Percentiles rank a stretch among this genome's conserved stretches.
Conservation (phyloP, 2,113 vertebrate genomes). For the Nibea coibor region DNA sequence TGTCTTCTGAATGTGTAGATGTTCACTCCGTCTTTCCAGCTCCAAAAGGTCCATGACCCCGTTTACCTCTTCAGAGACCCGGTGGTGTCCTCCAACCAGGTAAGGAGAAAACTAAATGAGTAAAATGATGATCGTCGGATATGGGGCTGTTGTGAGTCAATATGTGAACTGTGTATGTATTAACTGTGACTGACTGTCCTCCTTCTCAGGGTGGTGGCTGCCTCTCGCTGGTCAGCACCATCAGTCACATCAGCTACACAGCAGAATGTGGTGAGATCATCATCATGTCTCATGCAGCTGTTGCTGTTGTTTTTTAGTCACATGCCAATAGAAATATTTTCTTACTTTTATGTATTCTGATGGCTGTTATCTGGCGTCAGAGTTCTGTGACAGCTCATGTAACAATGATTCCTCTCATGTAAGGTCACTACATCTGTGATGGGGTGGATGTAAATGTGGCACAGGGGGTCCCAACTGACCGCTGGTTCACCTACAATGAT, state of each 20-base stretch:
- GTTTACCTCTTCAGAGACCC: neutral
- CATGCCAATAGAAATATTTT: too few relatives aligned
- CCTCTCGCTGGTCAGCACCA: constrained; percentile 19
- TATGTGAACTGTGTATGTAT: neutral
- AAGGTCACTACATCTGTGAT: constrained; percentile 41
- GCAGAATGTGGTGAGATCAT: neutral
- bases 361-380: too few relatives aligned
- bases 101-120: neutral
- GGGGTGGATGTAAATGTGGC: constrained; percentile 6
- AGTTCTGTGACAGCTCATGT: neutral
- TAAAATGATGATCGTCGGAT: neutral
- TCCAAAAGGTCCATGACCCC: constrained; percentile 2
- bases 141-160: neutral
- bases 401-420: neutral
- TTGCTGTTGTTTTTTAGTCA: too few relatives aligned
- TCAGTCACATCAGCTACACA: constrained; percentile 10
- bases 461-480: neutral
- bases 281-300: too few relatives aligned
- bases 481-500: constrained; percentile 37
- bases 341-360: too few relatives aligned
- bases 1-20: too few relatives aligned
- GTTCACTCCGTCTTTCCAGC: neutral
- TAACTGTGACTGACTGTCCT: neutral
- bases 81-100: constrained; percentile 1
- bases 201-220: neutral